Percentiles rank a stretch among this genome's conserved stretches.
Conservation (phyloP, 2,113 vertebrate genomes). For the Leptobrachium ailaonicum region DNA sequence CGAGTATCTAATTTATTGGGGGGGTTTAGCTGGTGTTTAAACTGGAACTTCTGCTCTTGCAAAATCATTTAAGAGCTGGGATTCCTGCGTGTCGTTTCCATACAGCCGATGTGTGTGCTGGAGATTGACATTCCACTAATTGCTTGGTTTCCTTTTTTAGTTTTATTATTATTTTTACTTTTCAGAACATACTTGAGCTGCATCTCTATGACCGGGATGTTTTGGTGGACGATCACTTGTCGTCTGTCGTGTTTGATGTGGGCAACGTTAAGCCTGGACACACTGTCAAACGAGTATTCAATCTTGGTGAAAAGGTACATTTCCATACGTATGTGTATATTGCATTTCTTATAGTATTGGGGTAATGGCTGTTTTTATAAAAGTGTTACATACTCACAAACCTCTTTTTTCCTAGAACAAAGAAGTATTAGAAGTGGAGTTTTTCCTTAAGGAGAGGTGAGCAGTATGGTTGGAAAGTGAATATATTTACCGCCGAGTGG, state of each 20-base stretch:
- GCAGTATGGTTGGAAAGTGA: slow-evolving; percentile 6
- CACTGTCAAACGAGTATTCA: slow-evolving; percentile 59
- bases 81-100: too few relatives aligned
- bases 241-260: slow-evolving; percentile 62
- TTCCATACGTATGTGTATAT: neutral
- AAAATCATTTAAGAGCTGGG: too few relatives aligned
- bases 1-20: too few relatives aligned
- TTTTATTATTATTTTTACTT: neutral
- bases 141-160: neutral
- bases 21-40: too few relatives aligned
- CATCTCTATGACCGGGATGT: slow-evolving; percentile 69
- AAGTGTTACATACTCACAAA: neutral
- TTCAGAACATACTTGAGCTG: slow-evolving; percentile 70
- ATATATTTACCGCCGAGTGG: neutral
- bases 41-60: too few relatives aligned
- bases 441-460: slow-evolving; percentile 72
- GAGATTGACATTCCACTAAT: too few relatives aligned
- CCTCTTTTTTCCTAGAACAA: slow-evolving; percentile 22
- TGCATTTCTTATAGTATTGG: neutral
- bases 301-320: slow-evolving; percentile 60
- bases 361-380: neutral
- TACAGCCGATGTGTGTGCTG: too few relatives aligned
- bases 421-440: slow-evolving; percentile 71
- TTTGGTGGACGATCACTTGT: slow-evolving; percentile 61
- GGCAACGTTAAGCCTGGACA: slow-evolving; percentile 58